Percentiles rank a stretch among this genome's conserved stretches.
Conservation (phyloP, 2,888 invertebrate species). For the Drosophila fungiperda region DNA sequence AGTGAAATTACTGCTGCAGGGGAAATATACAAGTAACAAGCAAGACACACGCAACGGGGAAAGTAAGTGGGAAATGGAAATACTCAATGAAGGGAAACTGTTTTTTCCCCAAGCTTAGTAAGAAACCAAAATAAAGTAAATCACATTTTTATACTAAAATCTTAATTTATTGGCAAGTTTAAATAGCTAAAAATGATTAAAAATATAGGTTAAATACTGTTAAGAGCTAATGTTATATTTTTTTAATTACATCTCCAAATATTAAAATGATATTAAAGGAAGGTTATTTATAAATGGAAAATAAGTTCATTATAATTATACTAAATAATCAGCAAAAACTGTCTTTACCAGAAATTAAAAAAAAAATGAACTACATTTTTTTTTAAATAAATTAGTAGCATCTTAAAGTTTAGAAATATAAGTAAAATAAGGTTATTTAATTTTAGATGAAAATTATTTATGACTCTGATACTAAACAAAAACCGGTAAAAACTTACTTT, state of each 20-base stretch:
- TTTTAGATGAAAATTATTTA: too few species aligned
- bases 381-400: too few species aligned
- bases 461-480: not conserved
- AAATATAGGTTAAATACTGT: not conserved
- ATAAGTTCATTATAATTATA: not conserved
- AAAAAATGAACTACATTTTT: too few species aligned
- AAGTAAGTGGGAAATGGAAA: not conserved
- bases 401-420: too few species aligned
- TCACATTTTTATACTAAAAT: not conserved
- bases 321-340: not conserved
- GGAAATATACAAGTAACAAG: constrained; percentile 7
- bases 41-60: not conserved
- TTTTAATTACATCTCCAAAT: not conserved
- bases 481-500: not conserved
- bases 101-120: constrained; percentile 7
- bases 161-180: not conserved
- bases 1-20: constrained; percentile 1
- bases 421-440: too few species aligned
- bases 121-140: not conserved
- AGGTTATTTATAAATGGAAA: not conserved
- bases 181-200: not conserved
- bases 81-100: not conserved
- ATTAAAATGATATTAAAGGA: not conserved
- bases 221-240: not conserved
- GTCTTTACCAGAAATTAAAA: not conserved